A percentile compares a stretch with the other conserved stretches of the same genome.
phyloP scores from a whole-genome alignment of 2,797 vertebrate species.

The Florisuga fusca region DNA sequence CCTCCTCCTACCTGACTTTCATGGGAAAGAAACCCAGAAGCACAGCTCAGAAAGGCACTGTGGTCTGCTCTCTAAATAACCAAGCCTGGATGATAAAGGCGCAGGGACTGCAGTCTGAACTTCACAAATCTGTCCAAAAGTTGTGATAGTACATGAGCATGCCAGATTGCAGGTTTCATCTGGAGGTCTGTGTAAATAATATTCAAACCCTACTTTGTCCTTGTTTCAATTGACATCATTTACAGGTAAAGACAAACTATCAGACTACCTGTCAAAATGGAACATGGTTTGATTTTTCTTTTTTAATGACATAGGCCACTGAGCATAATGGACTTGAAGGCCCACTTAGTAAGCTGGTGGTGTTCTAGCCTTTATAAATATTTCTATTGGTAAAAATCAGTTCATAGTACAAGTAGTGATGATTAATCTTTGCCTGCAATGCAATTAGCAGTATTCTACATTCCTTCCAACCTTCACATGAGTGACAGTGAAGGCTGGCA shows the following conservation, averaged over 20 bases:
- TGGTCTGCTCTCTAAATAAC: neutral
- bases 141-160: neutral
- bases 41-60: neutral
- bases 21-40: neutral
- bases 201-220: neutral
- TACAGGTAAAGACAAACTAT: neutral
- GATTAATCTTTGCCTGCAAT: neutral
- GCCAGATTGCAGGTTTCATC: neutral
- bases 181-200: neutral
- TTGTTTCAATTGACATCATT: neutral
- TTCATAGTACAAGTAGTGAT: neutral
- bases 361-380: conserved; percentile 10
- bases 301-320: neutral
- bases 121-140: neutral
- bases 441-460: neutral
- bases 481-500: neutral
- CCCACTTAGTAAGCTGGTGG: neutral
- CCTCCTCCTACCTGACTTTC: neutral
- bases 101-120: neutral
- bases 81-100: neutral
- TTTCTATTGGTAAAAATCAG: conserved; percentile 14
- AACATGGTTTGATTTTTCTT: neutral
- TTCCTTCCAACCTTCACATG: neutral
- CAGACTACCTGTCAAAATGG: neutral
- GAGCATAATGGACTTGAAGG: neutral